phyloP scores from a whole-genome alignment of 2,888 invertebrate species.

The Macrophya alboannulata region DNA sequence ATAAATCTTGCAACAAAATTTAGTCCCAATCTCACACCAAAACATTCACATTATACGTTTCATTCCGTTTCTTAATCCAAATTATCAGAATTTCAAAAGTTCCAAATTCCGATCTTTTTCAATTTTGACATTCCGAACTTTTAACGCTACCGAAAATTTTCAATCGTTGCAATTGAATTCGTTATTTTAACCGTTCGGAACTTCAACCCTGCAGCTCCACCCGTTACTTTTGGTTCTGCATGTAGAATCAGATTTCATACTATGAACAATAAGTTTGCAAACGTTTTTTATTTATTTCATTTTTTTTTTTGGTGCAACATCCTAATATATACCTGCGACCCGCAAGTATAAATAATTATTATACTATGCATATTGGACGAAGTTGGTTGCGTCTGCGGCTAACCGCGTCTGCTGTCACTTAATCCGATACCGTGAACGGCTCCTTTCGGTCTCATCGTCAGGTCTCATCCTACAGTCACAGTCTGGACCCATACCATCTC shows the following conservation, averaged over 20 bases:
- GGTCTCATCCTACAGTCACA: not conserved
- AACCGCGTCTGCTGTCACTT: conserved; percentile 48
- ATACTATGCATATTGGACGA: conserved; percentile 3
- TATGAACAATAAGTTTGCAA: not conserved
- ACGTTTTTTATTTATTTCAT: not conserved
- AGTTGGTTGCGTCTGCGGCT: conserved; percentile 47
- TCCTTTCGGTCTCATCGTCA: not conserved
- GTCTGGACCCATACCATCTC: conserved; percentile 2
- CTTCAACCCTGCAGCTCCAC: not conserved
- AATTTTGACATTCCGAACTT: no score
- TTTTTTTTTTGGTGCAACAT: not conserved
- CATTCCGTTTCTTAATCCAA: not conserved
- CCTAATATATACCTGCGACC: not conserved
- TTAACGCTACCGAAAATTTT: no score
- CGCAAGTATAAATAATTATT: not conserved
- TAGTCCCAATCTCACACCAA: no score
- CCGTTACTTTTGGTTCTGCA: not conserved
- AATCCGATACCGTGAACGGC: conserved; percentile 30
- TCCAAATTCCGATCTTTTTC: no score
- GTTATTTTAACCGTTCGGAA: no score
- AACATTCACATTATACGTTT: no score
- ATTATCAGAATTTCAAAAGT: no score
- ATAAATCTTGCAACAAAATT: not conserved
- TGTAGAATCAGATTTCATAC: not conserved
- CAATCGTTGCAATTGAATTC: no score